Evolutionary conservation across 2,888 invertebrate genomes (phyloP).

Genomic region (Dynastes tityus): DNA sequence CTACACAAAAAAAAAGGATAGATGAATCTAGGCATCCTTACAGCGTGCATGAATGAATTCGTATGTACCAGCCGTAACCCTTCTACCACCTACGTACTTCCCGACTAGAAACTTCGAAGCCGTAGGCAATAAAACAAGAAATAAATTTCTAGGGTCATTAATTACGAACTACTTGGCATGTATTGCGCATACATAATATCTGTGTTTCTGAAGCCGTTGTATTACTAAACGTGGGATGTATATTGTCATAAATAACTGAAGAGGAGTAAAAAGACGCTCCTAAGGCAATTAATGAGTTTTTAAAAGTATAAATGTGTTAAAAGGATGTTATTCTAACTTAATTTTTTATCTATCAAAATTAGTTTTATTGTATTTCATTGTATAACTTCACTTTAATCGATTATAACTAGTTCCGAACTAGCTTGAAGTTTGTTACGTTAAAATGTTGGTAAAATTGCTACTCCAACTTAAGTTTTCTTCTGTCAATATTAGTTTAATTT

Average conservation of each 20-base stretch:
- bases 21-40: too few relatives aligned
- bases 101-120: background rate
- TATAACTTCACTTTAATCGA: too few relatives aligned
- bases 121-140: background rate
- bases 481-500: too few relatives aligned
- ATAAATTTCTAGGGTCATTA: constrained; percentile 22
- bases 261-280: background rate
- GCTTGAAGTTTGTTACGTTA: too few relatives aligned
- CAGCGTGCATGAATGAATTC: too few relatives aligned
- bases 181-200: background rate
- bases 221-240: background rate
- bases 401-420: too few relatives aligned
- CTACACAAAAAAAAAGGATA: too few relatives aligned
- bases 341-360: background rate
- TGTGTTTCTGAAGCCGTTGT: background rate
- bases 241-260: background rate
- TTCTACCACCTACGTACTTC: constrained; percentile 1
- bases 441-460: too few relatives aligned
- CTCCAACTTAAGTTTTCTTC: too few relatives aligned
- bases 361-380: background rate
- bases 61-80: too few relatives aligned
- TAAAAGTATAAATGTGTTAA: background rate
- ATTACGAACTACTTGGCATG: background rate
- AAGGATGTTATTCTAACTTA: background rate
- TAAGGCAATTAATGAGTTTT: background rate